Conservation (phyloP, 2,113 vertebrate genomes). For the Pontoporia blainvillei region DNA sequence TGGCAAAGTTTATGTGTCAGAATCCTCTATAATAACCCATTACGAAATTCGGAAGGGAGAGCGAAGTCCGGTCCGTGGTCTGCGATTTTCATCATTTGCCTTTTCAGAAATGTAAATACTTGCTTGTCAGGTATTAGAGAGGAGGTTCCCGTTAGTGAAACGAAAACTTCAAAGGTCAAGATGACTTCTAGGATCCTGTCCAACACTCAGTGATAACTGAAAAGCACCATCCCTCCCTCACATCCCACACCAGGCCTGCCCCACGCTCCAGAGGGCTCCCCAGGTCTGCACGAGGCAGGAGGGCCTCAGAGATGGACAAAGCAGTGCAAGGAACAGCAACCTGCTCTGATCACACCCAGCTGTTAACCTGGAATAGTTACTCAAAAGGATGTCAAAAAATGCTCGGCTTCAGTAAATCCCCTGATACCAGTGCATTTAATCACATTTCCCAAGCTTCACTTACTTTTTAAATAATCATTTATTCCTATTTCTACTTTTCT, state of each 20-base stretch:
- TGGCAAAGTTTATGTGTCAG: background rate
- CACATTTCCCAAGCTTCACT: background rate
- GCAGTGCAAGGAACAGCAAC: background rate
- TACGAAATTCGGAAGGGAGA: background rate
- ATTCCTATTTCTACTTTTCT: background rate
- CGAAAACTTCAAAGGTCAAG: background rate
- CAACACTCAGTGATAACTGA: background rate
- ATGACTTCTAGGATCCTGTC: background rate
- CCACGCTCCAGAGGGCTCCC: too few species aligned
- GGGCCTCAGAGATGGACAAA: background rate
- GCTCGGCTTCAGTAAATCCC: background rate
- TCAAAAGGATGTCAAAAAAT: background rate
- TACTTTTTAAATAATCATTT: background rate
- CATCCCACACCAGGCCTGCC: background rate
- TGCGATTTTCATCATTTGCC: background rate
- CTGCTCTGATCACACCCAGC: background rate
- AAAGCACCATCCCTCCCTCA: background rate
- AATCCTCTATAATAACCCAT: background rate
- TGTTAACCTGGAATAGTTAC: background rate
- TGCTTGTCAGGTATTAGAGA: background rate
- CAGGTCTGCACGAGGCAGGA: accelerated
- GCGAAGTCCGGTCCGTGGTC: background rate
- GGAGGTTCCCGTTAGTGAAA: background rate
- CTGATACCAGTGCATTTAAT: accelerated
- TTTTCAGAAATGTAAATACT: background rate